Evolutionary conservation across 2,797 vertebrate species (phyloP), one percentile per base, ranked within the genome.

Genomic region (Poeciliopsis gracilis): DNA sequence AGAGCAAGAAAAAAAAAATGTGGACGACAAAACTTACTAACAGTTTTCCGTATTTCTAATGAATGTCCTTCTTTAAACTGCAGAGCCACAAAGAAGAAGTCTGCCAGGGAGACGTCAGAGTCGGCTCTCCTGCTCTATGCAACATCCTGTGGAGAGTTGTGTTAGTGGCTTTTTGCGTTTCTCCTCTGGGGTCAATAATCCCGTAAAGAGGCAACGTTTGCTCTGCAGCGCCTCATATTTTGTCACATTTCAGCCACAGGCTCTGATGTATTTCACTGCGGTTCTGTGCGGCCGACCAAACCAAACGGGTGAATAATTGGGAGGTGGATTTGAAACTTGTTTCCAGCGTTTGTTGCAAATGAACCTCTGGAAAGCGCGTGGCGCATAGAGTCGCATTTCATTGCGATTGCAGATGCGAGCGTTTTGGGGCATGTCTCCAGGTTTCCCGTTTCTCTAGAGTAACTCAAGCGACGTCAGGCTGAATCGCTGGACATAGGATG

Each of bases 121-220:
- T 57, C 41, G 23, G 20, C 0, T 43, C 51, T 46, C 53, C 41
- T 70, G 30, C 23, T 71, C 4, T 43, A 7, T 51, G 25, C 70
- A 57, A 4, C 43, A 20, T 47, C 30, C 5, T 46, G 25, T 1
- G 9, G 0, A 9, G 1, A 57, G 8, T 72, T 57, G 2, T 30
- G 9, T 45, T 25, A 72, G 16, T 41, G 45, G 12, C 25, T 55
- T 67, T 36, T 36, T 41, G 1, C 57, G 11, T 72, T 87, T 83
- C 72, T 63, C 25, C 51, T 51, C 55, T 23, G n/a, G 63, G 15
- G 30, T 28, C 5, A 25, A 47, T 20, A 28, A 66, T 46, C 46
- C 38, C 46, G 1, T 38, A 36, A 28, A 71, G 36, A 77, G n/a
- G n/a, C 75, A 57, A 73, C 57, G 66, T 30, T 73, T 46, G 25